These are phyloP conservation scores for Hippocampus kuda DNA, from an alignment of 2,797 vertebrate genomes.

Conservation along the genomic window DNA sequence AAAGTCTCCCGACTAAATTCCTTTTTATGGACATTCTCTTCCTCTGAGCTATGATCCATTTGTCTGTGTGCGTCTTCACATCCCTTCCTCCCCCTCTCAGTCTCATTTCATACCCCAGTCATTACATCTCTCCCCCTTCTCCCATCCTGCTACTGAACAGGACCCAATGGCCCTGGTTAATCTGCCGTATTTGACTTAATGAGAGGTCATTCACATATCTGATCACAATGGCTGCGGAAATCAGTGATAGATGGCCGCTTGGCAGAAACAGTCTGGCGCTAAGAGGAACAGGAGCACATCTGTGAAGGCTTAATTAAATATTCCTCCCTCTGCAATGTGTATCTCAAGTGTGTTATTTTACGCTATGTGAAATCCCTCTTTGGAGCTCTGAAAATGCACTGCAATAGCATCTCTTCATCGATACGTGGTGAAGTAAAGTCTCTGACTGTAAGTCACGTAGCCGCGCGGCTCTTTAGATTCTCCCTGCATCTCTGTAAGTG, in stretches of 20 bases:
- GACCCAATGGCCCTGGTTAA: constrained; percentile 63
- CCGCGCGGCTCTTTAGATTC: constrained; percentile 47
- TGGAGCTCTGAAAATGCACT: constrained; percentile 30
- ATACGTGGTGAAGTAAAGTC: constrained; percentile 18
- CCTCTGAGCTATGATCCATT: constrained; percentile 49
- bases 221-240: constrained; percentile 58
- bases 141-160: constrained; percentile 50
- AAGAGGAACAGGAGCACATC: constrained; percentile 32
- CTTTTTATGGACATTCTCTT: constrained; percentile 19
- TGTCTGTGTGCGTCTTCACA: constrained; percentile 42
- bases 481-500: constrained; percentile 18
- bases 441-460: constrained; percentile 20
- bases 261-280: constrained; percentile 52
- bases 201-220: constrained; percentile 68
- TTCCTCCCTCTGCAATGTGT: constrained; percentile 27
- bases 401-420: constrained; percentile 34
- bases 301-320: constrained; percentile 50
- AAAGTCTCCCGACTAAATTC: constrained; percentile 9
- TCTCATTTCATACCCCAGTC: constrained; percentile 63
- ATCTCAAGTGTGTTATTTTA: constrained; percentile 26
- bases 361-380: constrained; percentile 40
- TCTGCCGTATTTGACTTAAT: constrained; percentile 66
- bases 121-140: constrained; percentile 50
- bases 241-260: constrained; percentile 65
- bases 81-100: constrained; percentile 50